Evolutionary conservation across 2,797 vertebrate species (phyloP), one percentile per base, ranked within the genome.

Genomic region (Danio albolineatus): DNA sequence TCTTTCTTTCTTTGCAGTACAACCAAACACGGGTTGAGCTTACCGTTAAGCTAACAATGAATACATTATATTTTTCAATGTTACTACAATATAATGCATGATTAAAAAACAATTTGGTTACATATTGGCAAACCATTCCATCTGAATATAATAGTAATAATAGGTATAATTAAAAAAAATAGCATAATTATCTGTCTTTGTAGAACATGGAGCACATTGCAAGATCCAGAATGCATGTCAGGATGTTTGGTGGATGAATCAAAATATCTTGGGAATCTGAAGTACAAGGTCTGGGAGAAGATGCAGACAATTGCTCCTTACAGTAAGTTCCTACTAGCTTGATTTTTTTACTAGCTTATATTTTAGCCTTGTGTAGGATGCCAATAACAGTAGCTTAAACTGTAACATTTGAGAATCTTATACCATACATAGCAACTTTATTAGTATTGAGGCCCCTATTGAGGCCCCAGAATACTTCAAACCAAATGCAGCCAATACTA

Each of bases 211-310:
- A 87, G 60, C 65, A 9, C 73, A 3, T 12, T 57, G 0, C 75
- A 84, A 2, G 86, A 75, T 59, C 85, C 88, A 16, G 86, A 91
- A 44, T 38, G 76, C 83, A 86, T 89, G 85, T 81, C 88, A 0
- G 90, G 90, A 5, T 61, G 84, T 6, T 84, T 94, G 80, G 84
- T 94, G 10, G 91, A 94, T 6, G 87, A 91, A 39, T 81, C 90
- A 7, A 87, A 89, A 19, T 91, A 94, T 82, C 84, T 94, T 56
- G 87, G 85, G 75, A 94, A 94, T 86, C 90, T 95, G 4, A 92
- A 93, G 74, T 92, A 91, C 83, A 87, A 76, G 73, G 89, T 93
- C 28, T 94, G 91, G 91, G 91, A 93, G 83, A 92, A 91, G 86
- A 90, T 93, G 85, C 81, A 86, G 76, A 82, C 88, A 13, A 78